Evolutionary conservation across 2,888 invertebrate genomes (phyloP), one percentile per base, ranked within the genome.

Genomic region (Drosophila emarginata): DNA sequence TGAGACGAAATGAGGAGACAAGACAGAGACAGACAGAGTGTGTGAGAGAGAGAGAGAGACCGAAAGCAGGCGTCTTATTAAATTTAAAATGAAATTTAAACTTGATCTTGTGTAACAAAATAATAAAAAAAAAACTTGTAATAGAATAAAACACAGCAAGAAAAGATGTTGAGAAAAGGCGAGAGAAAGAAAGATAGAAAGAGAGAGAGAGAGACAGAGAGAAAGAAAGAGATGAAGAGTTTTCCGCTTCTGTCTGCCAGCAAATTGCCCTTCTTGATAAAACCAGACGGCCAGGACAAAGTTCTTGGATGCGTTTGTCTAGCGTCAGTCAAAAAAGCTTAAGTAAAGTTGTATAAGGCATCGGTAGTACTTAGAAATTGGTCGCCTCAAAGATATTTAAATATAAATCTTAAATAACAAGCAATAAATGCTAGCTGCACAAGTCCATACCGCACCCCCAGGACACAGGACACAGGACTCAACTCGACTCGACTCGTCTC

Each of bases 391-490:
- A 87, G 79, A 84, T 87, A 80, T 84, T 80, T 80, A 78, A 84
- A 87, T 80, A 78, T 79, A 79, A 86, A 86, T 80, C 87, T 83
- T 80, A 86, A 80, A 83, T 86, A 80, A 86, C 79, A 87, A 83
- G 87, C 87, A 80, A 80, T 80, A 80, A 83, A 86, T 87, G 79
- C 86, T 77, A 59, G 40, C 18, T 74, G 57, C 53, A 54, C 59
- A 73, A 60, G 59, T 60, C 52, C 39, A n/a, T n/a, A n/a, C n/a
- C n/a, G n/a, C n/a, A n/a, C 28, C 32, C 32, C 32, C 5, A 28
- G 28, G 28, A 28, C 28, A 2, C 4, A 15, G 39, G 40, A 14
- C 14, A 5, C 39, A 40, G 40, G 9, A 40, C 18, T n/a, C n/a
- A n/a, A n/a, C n/a, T n/a, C n/a, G n/a, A n/a, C 28, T 15, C 15